Evolutionary conservation across 2,113 vertebrate species (phyloP).

Genomic region (Panurus biarmicus): DNA sequence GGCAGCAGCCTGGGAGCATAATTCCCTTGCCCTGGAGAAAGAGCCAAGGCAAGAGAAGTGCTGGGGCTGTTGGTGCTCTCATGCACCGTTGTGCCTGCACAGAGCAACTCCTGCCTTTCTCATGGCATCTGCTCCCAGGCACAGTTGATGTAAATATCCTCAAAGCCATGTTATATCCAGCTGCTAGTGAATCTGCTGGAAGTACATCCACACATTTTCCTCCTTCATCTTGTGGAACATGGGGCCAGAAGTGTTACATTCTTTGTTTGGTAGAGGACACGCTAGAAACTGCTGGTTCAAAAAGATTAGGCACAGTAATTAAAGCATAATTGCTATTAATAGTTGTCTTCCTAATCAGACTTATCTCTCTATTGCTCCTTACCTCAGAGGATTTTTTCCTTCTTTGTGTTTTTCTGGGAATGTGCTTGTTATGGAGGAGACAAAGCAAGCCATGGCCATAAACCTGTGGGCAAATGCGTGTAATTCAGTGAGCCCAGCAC

Average conservation of each 20-base stretch:
- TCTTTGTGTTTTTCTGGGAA: background rate
- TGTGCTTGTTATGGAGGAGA: background rate
- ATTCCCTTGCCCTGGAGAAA: background rate
- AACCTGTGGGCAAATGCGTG: background rate
- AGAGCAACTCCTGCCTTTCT: background rate
- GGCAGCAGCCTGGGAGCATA: background rate
- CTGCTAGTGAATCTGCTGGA: background rate
- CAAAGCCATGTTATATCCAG: background rate
- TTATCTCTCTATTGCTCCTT: background rate
- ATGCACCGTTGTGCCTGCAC: accelerated
- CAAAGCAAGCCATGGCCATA: background rate
- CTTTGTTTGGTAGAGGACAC: background rate
- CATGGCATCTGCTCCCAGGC: background rate
- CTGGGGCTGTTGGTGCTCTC: background rate
- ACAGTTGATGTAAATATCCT: background rate
- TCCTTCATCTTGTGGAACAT: background rate
- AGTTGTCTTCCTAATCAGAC: slow-evolving; percentile 31
- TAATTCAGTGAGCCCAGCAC: background rate
- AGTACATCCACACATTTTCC: background rate
- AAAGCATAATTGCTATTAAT: slow-evolving; percentile 44
- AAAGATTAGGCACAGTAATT: slow-evolving; percentile 30
- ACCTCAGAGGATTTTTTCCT: background rate
- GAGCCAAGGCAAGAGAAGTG: background rate
- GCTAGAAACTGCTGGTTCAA: background rate
- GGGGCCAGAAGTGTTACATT: background rate